Evolutionary conservation across 2,888 invertebrate genomes (phyloP).

Genomic region (Drosophila siamana): DNA sequence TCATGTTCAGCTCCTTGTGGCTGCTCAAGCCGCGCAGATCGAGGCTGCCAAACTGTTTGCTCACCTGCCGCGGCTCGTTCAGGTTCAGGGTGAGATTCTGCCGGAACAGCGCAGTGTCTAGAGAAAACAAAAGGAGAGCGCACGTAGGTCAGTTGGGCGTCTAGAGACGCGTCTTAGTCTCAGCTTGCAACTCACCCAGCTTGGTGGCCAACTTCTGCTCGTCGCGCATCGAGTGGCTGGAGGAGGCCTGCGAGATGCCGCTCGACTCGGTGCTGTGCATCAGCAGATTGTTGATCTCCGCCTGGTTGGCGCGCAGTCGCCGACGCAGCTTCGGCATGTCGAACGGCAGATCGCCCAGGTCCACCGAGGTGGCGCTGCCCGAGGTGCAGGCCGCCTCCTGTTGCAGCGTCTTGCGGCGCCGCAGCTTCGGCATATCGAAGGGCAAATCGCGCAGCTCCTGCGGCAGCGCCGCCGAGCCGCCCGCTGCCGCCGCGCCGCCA

Average conservation of each 20-base stretch:
- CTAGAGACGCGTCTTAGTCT: too few species aligned
- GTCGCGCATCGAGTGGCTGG: conserved; percentile 92
- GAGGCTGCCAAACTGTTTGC: conserved; percentile 84
- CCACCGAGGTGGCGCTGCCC: conserved; percentile 90
- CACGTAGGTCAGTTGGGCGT: too few species aligned
- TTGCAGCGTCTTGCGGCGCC: conserved; percentile 89
- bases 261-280: conserved; percentile 89
- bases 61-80: conserved; percentile 86
- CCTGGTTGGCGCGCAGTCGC: conserved; percentile 88
- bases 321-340: conserved; percentile 96
- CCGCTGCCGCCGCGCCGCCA: conserved; percentile 13
- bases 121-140: neutral
- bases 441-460: conserved; percentile 92
- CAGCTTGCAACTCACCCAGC: conserved; percentile 70
- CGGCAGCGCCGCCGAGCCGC: conserved; percentile 84
- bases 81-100: conserved; percentile 92
- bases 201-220: conserved; percentile 88
- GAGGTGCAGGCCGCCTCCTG: conserved; percentile 89
- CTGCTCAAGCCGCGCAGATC: conserved; percentile 86
- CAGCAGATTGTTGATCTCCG: conserved; percentile 82
- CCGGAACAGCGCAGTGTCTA: conserved; percentile 87
- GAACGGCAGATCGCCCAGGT: conserved; percentile 93
- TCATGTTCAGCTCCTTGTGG: conserved; percentile 88
- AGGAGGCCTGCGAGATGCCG: conserved; percentile 92
- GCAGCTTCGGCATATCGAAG: conserved; percentile 95